A percentile compares a stretch with the other conserved stretches of the same genome.
phyloP scores from a whole-genome alignment of 2,113 vertebrate genomes.

The Antidorcas marsupialis region DNA sequence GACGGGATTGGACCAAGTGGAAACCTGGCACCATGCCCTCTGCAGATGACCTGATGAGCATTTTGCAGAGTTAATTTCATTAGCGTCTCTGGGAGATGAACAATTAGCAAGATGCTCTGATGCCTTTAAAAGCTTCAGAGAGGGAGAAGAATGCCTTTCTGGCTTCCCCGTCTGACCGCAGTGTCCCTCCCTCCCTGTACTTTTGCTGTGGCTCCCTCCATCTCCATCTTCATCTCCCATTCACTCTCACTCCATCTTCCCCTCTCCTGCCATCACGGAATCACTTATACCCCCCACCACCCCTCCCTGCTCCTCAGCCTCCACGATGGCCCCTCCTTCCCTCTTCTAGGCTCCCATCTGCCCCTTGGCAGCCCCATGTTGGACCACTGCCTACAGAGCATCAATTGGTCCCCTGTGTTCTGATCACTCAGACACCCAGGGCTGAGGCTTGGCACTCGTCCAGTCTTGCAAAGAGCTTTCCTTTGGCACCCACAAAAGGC shows the following conservation, averaged over 20 bases:
- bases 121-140: constrained; percentile 70
- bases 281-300: neutral
- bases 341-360: neutral
- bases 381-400: neutral
- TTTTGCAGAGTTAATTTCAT: constrained; percentile 77
- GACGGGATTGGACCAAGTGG: neutral
- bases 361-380: neutral
- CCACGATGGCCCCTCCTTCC: neutral
- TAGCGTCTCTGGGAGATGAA: constrained; percentile 77
- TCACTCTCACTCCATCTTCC: neutral
- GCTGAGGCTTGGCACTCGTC: neutral
- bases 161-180: neutral
- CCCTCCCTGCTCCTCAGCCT: neutral
- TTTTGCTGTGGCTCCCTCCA: neutral
- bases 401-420: constrained; percentile 7
- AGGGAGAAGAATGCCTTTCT: constrained; percentile 26
- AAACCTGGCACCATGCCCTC: constrained; percentile 57
- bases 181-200: accelerated
- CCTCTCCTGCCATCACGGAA: neutral
- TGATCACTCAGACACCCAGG: neutral
- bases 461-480: neutral
- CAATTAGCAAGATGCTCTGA: constrained; percentile 81
- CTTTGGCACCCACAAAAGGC: neutral
- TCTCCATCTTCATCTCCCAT: neutral
- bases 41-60: constrained; percentile 64